Evolutionary conservation across 2,113 vertebrate species (phyloP).

Genomic region (Eubucco bourcierii): DNA sequence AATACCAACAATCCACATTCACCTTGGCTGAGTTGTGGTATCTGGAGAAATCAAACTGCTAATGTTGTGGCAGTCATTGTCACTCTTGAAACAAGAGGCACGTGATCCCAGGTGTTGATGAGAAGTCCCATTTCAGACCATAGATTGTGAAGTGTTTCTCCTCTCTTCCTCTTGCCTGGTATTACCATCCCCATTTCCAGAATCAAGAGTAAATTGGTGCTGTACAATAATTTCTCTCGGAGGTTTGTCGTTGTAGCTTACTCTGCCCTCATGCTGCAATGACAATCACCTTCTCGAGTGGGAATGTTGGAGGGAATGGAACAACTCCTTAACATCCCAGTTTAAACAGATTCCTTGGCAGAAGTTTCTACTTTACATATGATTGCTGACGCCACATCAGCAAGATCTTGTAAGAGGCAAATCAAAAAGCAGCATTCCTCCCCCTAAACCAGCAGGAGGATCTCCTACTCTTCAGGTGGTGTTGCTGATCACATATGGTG

Average conservation of each 20-base stretch:
- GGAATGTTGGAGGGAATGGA: neutral
- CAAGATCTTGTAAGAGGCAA: neutral
- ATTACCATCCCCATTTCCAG: neutral
- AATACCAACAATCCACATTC: fast-evolving
- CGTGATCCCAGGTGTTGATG: neutral
- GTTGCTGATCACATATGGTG: neutral
- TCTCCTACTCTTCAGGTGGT: neutral
- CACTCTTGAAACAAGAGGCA: neutral
- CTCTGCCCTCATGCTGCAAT: neutral
- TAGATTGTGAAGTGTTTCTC: neutral
- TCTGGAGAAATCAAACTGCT: neutral
- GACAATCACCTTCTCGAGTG: neutral
- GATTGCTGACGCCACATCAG: neutral
- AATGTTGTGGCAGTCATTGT: neutral
- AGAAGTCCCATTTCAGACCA: neutral
- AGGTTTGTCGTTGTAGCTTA: neutral
- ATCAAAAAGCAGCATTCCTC: neutral
- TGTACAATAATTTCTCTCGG: neutral
- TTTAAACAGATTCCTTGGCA: neutral
- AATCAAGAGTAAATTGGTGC: neutral
- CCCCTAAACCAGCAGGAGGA: neutral
- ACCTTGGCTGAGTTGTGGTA: neutral
- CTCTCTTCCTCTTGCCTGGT: neutral
- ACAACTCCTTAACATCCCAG: neutral
- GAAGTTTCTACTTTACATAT: neutral